A percentile compares a stretch with the other conserved stretches of the same genome.
These are phyloP conservation scores for Aselliscus stoliczkanus DNA, from an alignment of 2,797 vertebrate species.

Conservation along the genomic window DNA sequence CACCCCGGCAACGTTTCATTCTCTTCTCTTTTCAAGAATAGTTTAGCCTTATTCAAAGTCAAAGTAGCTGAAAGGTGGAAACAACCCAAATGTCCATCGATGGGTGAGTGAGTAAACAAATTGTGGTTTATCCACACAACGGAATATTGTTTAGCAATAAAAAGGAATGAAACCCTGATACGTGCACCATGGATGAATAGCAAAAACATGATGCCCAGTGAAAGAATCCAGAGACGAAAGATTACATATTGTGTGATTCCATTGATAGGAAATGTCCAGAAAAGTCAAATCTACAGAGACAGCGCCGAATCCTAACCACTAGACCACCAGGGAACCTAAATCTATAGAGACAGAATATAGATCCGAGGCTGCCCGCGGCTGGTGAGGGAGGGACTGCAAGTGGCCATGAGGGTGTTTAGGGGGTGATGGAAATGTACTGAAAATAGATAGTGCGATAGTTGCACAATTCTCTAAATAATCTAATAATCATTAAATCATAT, in stretches of 20 bases:
- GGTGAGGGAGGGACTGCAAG: background rate
- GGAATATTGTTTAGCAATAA: background rate
- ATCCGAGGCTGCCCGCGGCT: background rate
- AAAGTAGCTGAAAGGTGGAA: background rate
- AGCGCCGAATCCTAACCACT: too few relatives aligned
- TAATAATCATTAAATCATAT: background rate
- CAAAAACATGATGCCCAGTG: background rate
- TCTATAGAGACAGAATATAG: background rate
- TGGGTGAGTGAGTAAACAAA: background rate
- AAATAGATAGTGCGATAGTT: background rate
- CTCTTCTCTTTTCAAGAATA: background rate
- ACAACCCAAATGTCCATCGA: background rate
- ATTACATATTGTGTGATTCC: background rate
- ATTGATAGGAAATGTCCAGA: background rate
- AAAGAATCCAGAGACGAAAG: background rate
- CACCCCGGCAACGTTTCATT: background rate
- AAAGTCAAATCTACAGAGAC: background rate
- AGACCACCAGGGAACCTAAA: too few relatives aligned
- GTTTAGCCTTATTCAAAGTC: background rate
- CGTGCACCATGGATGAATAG: background rate
- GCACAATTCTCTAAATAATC: background rate
- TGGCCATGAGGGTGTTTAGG: background rate
- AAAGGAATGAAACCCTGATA: background rate
- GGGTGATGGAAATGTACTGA: background rate
- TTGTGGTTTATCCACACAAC: accelerated